phyloP scores from a whole-genome alignment of 1,140 invertebrate genomes.

The Vanessa atalanta region DNA sequence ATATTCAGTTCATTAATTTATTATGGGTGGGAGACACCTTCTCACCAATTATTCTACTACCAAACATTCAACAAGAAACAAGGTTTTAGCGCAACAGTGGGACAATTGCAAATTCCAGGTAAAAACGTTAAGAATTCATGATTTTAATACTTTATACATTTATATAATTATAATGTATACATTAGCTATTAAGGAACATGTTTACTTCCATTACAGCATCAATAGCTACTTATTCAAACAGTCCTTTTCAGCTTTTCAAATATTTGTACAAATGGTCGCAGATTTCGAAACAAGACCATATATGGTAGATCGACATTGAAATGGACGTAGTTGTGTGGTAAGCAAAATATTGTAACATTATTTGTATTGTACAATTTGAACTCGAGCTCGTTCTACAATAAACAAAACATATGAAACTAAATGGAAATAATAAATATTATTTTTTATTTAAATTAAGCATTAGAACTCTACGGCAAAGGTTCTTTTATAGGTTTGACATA shows the following conservation, averaged over 20 bases:
- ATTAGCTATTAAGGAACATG: not conserved
- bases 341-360: conserved; percentile 44
- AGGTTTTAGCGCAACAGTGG: no score
- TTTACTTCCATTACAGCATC: conserved; percentile 2
- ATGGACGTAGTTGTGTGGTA: conserved; percentile 39
- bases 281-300: conserved; percentile 52
- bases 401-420: conserved; percentile 47
- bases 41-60: no score
- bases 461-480: conserved; percentile 20
- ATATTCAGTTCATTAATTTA: no score
- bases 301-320: conserved; percentile 58
- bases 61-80: no score
- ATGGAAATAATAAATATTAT: conserved; percentile 39
- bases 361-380: conserved; percentile 43
- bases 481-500: not conserved
- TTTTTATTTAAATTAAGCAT: conserved; percentile 37
- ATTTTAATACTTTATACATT: no score
- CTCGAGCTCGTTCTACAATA: conserved; percentile 43
- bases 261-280: conserved; percentile 34
- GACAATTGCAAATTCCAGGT: no score
- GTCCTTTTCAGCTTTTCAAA: conserved; percentile 43
- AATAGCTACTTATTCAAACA: conserved; percentile 27
- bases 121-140: no score
- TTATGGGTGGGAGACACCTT: no score
- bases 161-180: no score